Evolutionary conservation across 2,888 invertebrate genomes (phyloP), one percentile per base, ranked within the genome.

Genomic region (Pocota personata): DNA sequence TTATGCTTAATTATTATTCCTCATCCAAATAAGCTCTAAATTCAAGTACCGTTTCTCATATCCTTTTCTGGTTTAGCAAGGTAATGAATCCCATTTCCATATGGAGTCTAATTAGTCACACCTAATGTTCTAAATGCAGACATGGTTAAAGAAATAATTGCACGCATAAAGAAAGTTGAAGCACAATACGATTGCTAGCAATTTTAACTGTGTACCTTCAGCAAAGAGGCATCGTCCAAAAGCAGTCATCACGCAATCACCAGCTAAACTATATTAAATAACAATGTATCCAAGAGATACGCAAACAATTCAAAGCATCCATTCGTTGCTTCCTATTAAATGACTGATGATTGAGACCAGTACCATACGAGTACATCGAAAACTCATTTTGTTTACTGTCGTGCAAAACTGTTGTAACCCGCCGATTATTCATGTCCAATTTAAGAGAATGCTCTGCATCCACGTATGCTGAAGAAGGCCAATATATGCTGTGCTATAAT

Each of bases 401-500:
- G 27, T 16, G 27, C 27, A 52, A 27, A 48, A 52, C 35, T 58
- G 52, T 46, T 19, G 62, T 64, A 76, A 62, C 62, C 40, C 35
- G 79, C 40, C 35, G 79, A 55, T 77, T 40, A 24, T 30, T 46
- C 75, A 80, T 75, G 69, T 19, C 84, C 80, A 84, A 57, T 62
- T 83, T 37, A 14, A 77, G 82, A 32, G n/a, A 35, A 14, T 43
- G 16, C 32, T 72, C 66, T 60, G 64, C 72, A 72, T 72, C 64
- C 78, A 72, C 27, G 58, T 69, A 55, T 12, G 3, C 55, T 37
- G 32, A 76, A 83, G 79, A 82, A 77, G 79, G 83, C 83, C 83
- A 69, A 84, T 79, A 84, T 84, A n/a, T n/a, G n/a, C 64, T 84
- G 73, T 84, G 62, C 79, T 79, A 79, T 79, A 84, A 84, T 79